Conservation (phyloP, 2,797 vertebrate genomes). For the Neostethus bicornis region DNA sequence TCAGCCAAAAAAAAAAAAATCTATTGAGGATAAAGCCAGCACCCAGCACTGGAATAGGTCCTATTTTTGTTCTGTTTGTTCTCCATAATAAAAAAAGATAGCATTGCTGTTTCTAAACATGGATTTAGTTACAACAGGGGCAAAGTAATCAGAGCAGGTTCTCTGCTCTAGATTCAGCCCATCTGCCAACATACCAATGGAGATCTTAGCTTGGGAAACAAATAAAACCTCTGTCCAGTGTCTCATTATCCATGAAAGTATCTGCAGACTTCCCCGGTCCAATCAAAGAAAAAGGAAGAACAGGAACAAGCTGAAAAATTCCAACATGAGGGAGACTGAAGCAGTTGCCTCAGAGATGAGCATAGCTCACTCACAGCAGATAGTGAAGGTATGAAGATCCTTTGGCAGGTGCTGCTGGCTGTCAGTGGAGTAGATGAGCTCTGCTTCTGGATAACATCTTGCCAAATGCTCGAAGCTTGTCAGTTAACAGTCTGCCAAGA, state of each 20-base stretch:
- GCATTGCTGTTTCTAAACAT: constrained; percentile 18
- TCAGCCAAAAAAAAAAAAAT: constrained; percentile 48
- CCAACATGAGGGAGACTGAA: constrained; percentile 73
- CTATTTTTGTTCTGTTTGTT: constrained; percentile 30
- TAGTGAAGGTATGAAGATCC: constrained; percentile 76
- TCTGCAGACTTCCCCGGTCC: constrained; percentile 68
- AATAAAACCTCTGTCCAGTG: constrained; percentile 77
- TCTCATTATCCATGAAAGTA: constrained; percentile 81
- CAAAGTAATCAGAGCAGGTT: constrained; percentile 41
- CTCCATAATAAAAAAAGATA: constrained; percentile 23
- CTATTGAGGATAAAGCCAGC: constrained; percentile 46
- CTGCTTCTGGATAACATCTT: constrained; percentile 79
- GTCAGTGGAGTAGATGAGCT: constrained; percentile 80
- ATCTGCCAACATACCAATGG: constrained; percentile 72
- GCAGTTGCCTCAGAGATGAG: constrained; percentile 69
- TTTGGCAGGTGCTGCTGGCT: constrained; percentile 82
- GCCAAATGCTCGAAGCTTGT: constrained; percentile 81
- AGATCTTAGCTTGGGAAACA: constrained; percentile 75
- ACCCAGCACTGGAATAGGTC: constrained; percentile 38
- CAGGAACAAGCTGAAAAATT: constrained; percentile 68
- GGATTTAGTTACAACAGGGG: constrained; percentile 48
- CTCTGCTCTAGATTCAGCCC: constrained; percentile 37
- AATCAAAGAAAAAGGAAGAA: constrained; percentile 77
- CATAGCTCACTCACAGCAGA: constrained; percentile 74
- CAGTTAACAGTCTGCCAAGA: constrained; percentile 78